Evolutionary conservation across 2,797 vertebrate species (phyloP).

Genomic region (Geotrypetes seraphini): DNA sequence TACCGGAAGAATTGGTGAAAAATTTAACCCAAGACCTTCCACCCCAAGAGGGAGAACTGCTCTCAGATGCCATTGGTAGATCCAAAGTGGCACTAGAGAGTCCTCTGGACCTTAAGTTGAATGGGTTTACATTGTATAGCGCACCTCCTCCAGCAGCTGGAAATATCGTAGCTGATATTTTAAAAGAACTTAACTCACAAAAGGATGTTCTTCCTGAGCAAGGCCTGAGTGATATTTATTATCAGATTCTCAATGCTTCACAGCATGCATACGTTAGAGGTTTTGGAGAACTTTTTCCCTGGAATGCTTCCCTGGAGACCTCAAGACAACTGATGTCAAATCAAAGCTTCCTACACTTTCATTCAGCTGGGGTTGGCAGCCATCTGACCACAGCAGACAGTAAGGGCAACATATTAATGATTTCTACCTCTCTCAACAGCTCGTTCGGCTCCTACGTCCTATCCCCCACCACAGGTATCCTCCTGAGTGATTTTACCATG

Average conservation of each 20-base stretch:
- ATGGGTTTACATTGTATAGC: conserved; percentile 7
- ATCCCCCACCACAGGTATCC: conserved; percentile 37
- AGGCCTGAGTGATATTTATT: background rate
- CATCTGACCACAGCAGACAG: conserved; percentile 38
- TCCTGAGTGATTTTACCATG: conserved; percentile 37
- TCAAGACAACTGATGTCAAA: rapidly evolving
- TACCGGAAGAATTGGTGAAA: conserved; percentile 24
- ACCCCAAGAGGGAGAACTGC: conserved; percentile 2
- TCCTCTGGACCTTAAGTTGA: conserved; percentile 1
- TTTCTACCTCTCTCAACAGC: conserved; percentile 44
- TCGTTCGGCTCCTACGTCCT: conserved; percentile 43
- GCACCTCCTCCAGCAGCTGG: conserved; percentile 27
- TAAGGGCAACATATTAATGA: conserved; percentile 35
- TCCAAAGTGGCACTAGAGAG: conserved; percentile 10
- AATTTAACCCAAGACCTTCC: conserved; percentile 33
- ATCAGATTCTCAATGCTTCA: background rate
- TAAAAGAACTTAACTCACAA: background rate
- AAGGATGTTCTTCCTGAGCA: background rate
- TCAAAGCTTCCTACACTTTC: too few species aligned
- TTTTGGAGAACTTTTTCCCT: background rate
- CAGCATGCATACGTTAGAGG: background rate
- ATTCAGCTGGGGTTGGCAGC: conserved; percentile 11
- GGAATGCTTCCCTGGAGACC: background rate
- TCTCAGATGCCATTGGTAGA: background rate
- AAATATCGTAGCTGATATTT: background rate